These are phyloP conservation scores for Ginglymostoma cirratum DNA, from an alignment of 2,113 vertebrate genomes.

Conservation along the genomic window DNA sequence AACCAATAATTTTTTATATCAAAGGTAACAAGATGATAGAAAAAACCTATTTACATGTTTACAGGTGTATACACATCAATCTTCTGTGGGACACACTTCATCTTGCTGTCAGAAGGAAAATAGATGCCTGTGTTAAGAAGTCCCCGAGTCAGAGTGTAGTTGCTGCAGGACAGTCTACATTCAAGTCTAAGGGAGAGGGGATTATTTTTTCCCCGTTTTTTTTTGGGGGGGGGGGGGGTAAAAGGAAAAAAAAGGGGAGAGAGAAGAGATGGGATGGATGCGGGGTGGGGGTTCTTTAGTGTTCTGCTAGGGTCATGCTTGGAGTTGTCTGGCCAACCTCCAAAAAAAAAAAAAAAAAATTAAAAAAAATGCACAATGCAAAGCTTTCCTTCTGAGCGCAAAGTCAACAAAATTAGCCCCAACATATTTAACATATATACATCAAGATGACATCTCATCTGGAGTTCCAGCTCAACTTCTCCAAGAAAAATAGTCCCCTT, in stretches of 20 bases:
- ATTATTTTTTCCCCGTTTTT: no score
- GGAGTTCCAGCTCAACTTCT: constrained; percentile 70
- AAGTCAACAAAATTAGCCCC: constrained; percentile 45
- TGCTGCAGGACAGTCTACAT: constrained; percentile 45
- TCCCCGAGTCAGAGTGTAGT: constrained; percentile 59
- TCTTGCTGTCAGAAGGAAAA: constrained; percentile 43
- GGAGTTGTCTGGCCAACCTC: constrained; percentile 8
- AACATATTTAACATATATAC: constrained; percentile 64
- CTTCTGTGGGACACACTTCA: constrained; percentile 61
- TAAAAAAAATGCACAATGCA: constrained; percentile 51
- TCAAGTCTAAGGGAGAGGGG: constrained; percentile 38
- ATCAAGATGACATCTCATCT: constrained; percentile 51
- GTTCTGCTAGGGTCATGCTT: constrained; percentile 48
- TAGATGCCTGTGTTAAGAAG: constrained; percentile 62
- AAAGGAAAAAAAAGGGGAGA: no score
- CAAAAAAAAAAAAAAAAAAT: constrained; percentile 10
- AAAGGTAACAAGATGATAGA: constrained; percentile 50
- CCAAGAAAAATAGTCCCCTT: constrained; percentile 59
- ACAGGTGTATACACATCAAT: constrained; percentile 76
- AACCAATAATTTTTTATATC: constrained; percentile 49
- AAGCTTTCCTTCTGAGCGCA: constrained; percentile 60
- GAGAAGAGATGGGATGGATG: not conserved
- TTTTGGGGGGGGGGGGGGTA: constrained; percentile 46
- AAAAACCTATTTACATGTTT: constrained; percentile 69
- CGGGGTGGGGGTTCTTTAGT: constrained; percentile 59